A percentile compares a stretch with the other conserved stretches of the same genome.
These are phyloP conservation scores for Artibeus lituratus DNA, from an alignment of 2,797 vertebrate genomes.

Conservation along the genomic window DNA sequence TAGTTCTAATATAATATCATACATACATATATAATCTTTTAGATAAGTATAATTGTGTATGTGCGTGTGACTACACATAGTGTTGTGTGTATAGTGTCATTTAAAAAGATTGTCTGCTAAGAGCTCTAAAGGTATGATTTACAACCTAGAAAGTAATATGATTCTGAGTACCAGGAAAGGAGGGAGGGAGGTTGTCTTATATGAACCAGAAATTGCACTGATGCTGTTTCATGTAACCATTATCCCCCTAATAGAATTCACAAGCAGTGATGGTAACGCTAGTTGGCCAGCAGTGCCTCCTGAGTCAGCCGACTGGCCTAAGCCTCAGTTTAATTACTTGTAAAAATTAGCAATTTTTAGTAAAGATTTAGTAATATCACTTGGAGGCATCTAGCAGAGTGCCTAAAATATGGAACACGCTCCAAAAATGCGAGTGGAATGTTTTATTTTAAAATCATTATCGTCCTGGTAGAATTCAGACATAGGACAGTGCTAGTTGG, in stretches of 20 bases:
- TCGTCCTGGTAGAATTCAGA: neutral
- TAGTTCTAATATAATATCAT: neutral
- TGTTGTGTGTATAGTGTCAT: neutral
- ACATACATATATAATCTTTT: neutral
- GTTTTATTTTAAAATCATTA: neutral
- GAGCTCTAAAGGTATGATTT: neutral
- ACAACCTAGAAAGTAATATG: neutral
- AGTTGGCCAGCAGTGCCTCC: neutral
- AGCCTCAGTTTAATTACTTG: neutral
- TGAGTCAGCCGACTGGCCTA: conserved; percentile 1
- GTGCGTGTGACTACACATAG: neutral
- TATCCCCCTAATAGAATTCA: neutral
- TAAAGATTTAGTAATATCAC: neutral
- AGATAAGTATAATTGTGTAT: neutral
- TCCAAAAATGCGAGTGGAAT: neutral
- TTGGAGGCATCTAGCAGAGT: neutral
- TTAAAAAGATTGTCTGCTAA: neutral
- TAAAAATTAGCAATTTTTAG: conserved; percentile 1
- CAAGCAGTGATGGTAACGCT: neutral
- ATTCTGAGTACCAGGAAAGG: neutral
- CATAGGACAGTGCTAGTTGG: neutral
- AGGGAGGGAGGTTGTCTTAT: neutral
- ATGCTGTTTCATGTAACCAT: neutral
- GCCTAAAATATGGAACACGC: neutral
- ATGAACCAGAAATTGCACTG: neutral